These are phyloP conservation scores for Meta bourneti DNA, from an alignment of 2,888 invertebrate genomes.

Conservation along the genomic window DNA sequence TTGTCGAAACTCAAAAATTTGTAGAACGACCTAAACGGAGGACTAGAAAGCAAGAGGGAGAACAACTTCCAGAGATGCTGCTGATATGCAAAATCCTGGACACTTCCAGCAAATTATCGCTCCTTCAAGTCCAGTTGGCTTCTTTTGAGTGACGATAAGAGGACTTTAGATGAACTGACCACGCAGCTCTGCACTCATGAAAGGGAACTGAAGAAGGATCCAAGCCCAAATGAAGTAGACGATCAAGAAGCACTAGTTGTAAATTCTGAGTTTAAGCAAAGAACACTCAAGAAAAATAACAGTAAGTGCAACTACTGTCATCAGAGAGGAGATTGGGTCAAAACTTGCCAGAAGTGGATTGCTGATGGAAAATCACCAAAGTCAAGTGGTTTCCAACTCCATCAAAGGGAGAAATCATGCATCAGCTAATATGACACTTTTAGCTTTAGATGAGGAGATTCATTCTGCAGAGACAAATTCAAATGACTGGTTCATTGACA, in stretches of 20 bases:
- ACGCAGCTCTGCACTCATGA: conserved; percentile 58
- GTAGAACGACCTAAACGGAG: conserved; percentile 55
- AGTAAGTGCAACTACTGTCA: conserved; percentile 56
- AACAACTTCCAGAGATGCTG: not conserved
- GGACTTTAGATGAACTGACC: conserved; percentile 49
- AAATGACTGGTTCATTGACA: conserved; percentile 45
- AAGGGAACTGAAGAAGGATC: conserved; percentile 6
- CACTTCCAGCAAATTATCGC: conserved; percentile 17
- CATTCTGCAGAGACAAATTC: not conserved
- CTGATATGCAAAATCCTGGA: conserved; percentile 35
- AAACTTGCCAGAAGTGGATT: conserved; percentile 37
- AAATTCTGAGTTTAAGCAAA: no score
- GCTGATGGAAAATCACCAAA: conserved; percentile 42
- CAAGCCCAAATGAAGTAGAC: no score
- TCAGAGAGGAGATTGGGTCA: conserved; percentile 51
- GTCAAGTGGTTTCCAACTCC: not conserved
- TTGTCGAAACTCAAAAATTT: conserved; percentile 54
- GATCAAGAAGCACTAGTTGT: no score
- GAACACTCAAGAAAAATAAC: no score
- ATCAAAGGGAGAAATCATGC: not conserved
- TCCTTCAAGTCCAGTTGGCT: conserved; percentile 52
- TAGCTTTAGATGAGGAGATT: not conserved
- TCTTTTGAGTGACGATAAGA: conserved; percentile 50
- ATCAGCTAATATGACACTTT: not conserved
- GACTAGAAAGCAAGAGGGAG: conserved; percentile 16